These are phyloP conservation scores for Ecliptopera silaceata DNA, from an alignment of 2,888 invertebrate genomes.

Conservation along the genomic window DNA sequence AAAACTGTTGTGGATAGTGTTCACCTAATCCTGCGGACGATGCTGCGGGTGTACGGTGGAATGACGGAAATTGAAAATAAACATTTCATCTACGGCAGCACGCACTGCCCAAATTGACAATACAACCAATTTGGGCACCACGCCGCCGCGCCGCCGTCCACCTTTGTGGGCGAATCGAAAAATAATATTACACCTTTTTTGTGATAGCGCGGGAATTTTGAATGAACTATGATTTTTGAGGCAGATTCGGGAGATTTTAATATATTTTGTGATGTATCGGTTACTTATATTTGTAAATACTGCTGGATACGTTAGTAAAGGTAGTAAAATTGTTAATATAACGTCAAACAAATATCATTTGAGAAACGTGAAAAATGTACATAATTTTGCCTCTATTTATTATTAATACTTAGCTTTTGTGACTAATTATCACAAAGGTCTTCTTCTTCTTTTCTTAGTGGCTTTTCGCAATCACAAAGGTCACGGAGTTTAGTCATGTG, in stretches of 20 bases:
- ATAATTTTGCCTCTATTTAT: no score
- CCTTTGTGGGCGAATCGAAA: slow-evolving; percentile 83
- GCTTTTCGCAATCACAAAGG: no score
- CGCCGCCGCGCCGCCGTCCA: slow-evolving; percentile 68
- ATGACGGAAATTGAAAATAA: slow-evolving; percentile 83
- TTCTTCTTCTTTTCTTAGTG: no score
- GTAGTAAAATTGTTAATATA: no score
- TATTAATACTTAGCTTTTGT: no score
- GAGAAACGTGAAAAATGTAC: no score
- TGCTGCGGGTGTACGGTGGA: slow-evolving; percentile 60
- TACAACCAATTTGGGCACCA: slow-evolving; percentile 81
- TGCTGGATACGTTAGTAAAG: no score
- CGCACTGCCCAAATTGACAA: slow-evolving; percentile 83
- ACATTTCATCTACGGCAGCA: slow-evolving; percentile 81
- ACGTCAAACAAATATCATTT: no score
- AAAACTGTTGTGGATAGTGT: slow-evolving; percentile 46
- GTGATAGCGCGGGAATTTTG: slow-evolving; percentile 69
- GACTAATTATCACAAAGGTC: no score
- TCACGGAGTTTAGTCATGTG: no score
- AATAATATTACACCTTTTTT: slow-evolving; percentile 79
- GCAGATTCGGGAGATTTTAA: slow-evolving; percentile 12
- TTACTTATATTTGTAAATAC: no score
- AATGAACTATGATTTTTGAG: slow-evolving; percentile 70
- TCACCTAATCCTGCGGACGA: slow-evolving; percentile 67
- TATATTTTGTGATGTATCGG: neutral